Percentiles rank a stretch among this genome's conserved stretches.
These are phyloP conservation scores for Catharus bicknelli DNA, from an alignment of 2,113 vertebrate genomes.

Conservation along the genomic window DNA sequence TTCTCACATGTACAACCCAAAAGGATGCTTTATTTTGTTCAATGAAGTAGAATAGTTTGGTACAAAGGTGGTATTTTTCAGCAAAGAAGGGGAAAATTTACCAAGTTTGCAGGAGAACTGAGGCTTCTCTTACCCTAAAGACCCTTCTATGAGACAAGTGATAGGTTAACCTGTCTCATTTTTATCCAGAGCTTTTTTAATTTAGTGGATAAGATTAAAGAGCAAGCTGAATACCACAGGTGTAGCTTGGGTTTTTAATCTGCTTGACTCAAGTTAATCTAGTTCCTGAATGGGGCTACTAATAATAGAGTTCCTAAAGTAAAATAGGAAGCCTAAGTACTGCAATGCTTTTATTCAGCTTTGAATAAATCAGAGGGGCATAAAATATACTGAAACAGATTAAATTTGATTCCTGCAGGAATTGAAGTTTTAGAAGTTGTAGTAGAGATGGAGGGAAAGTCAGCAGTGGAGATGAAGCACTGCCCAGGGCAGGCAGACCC, in stretches of 20 bases:
- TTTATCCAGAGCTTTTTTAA: conserved; percentile 35
- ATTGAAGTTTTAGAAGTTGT: conserved; percentile 7
- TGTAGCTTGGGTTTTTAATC: conserved; percentile 37
- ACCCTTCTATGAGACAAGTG: background rate
- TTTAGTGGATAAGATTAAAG: conserved; percentile 48
- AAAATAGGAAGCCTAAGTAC: background rate
- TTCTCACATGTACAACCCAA: background rate
- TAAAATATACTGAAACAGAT: conserved; percentile 47
- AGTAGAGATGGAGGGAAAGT: background rate
- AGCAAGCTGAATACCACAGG: background rate
- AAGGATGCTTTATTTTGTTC: background rate
- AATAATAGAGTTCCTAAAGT: background rate
- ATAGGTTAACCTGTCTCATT: conserved; percentile 35
- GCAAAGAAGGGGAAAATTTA: background rate
- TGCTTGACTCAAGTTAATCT: conserved; percentile 45
- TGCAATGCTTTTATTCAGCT: conserved; percentile 41
- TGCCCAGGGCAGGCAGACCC: background rate
- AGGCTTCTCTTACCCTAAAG: conserved; percentile 5
- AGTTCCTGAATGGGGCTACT: conserved; percentile 28
- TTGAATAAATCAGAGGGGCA: background rate
- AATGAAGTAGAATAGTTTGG: background rate
- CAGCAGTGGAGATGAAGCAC: background rate
- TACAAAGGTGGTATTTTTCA: background rate
- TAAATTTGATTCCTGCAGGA: conserved; percentile 47
- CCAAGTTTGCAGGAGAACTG: background rate